Percentiles rank a stretch among this genome's conserved stretches.
Conservation (phyloP, 2,113 vertebrate species). For the Pimephales promelas region DNA sequence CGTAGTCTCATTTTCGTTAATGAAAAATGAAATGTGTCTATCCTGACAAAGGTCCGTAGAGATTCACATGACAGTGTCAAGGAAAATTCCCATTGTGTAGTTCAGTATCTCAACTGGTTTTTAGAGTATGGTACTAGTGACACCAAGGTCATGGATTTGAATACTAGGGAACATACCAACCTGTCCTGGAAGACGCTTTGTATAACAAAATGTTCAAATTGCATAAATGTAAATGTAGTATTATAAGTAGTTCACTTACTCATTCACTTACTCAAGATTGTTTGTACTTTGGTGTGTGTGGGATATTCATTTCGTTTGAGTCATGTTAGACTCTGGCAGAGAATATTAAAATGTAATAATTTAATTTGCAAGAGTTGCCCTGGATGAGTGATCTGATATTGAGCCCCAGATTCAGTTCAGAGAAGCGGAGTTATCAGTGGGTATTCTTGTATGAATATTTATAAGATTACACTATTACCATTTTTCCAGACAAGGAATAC, state of each 20-base stretch:
- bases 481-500: conserved; percentile 11
- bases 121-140: background rate
- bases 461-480: conserved; percentile 36
- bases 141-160: background rate
- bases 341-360: conserved; percentile 24
- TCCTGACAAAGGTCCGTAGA: background rate
- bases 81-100: background rate
- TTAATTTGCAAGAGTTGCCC: conserved; percentile 6
- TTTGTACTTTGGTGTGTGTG: background rate
- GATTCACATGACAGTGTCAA: background rate
- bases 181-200: background rate
- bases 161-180: background rate
- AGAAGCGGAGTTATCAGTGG: background rate
- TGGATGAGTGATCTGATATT: conserved; percentile 20
- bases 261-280: background rate
- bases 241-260: background rate
- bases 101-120: background rate
- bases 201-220: background rate
- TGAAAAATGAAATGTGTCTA: background rate
- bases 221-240: background rate
- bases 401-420: background rate
- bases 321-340: conserved; percentile 3
- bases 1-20: background rate
- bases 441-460: conserved; percentile 24
- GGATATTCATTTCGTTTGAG: conserved; percentile 26